Conservation (phyloP, 2,797 vertebrate genomes). For the Lacerta agilis region DNA sequence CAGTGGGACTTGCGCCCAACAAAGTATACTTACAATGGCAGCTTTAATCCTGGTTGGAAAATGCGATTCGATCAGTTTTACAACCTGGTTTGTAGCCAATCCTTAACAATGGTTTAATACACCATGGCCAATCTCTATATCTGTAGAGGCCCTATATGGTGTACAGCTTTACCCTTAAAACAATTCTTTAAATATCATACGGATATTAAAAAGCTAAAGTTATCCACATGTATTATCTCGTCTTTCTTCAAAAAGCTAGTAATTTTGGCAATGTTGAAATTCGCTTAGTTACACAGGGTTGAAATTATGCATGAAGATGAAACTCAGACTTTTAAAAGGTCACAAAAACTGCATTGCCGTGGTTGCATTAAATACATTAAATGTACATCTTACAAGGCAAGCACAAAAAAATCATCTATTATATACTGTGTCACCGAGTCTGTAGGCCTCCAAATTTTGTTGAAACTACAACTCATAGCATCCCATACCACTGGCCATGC, state of each 20-base stretch:
- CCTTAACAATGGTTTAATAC: background rate
- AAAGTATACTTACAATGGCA: background rate
- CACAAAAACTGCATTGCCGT: background rate
- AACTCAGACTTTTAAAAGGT: conserved; percentile 7
- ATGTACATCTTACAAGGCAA: background rate
- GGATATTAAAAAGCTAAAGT: background rate
- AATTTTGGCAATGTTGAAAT: background rate
- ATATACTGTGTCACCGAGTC: background rate
- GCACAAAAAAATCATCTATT: background rate
- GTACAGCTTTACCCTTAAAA: background rate
- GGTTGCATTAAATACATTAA: background rate
- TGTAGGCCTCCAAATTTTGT: background rate
- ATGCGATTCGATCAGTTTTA: background rate
- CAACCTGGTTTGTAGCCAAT: background rate
- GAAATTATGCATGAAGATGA: background rate
- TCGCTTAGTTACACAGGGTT: background rate
- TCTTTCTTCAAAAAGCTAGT: background rate
- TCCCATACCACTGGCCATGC: background rate
- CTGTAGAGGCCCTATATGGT: background rate
- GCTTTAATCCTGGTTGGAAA: background rate
- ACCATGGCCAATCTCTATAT: background rate
- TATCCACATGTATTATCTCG: background rate
- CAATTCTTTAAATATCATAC: background rate
- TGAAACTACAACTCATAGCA: background rate
- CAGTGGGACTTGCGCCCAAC: background rate